Conservation (phyloP, 1,140 invertebrate genomes). For the Euschistus heros region DNA sequence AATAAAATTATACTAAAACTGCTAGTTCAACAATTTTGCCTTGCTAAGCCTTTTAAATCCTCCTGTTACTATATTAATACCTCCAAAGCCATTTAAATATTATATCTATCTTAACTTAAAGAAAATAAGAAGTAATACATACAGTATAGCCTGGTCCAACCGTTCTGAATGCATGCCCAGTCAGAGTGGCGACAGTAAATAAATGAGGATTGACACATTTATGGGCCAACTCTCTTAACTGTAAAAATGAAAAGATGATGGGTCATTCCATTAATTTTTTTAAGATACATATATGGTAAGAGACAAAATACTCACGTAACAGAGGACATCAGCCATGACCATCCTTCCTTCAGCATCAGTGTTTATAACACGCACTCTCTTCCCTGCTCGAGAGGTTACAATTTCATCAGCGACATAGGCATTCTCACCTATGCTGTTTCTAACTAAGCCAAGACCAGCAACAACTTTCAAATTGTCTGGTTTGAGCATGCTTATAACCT, state of each 20-base stretch:
- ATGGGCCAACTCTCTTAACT: slow-evolving; percentile 57
- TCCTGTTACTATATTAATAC: too few species aligned
- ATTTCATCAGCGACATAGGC: slow-evolving; percentile 87
- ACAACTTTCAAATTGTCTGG: slow-evolving; percentile 79
- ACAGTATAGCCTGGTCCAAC: slow-evolving; percentile 71
- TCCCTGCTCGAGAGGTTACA: slow-evolving; percentile 73
- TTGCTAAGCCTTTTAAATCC: too few species aligned
- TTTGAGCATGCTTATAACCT: slow-evolving; percentile 53
- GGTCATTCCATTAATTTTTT: too few species aligned
- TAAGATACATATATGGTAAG: too few species aligned
- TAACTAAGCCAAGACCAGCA: slow-evolving; percentile 72
- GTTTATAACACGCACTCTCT: slow-evolving; percentile 76
- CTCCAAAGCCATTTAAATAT: too few species aligned
- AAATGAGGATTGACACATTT: slow-evolving; percentile 67
- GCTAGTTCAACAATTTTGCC: too few species aligned
- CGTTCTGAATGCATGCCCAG: slow-evolving; percentile 71
- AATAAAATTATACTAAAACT: too few species aligned
- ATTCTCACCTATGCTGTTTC: slow-evolving; percentile 86
- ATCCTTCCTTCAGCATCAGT: slow-evolving; percentile 94
- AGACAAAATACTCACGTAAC: slow-evolving; percentile 41
- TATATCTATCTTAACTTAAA: too few species aligned
- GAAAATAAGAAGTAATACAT: slow-evolving; percentile 34
- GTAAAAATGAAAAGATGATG: slow-evolving; percentile 25
- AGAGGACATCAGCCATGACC: slow-evolving; percentile 90
- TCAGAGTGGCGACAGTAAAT: slow-evolving; percentile 90